These are phyloP conservation scores for Corythoichthys intestinalis DNA, from an alignment of 2,113 vertebrate genomes.

Conservation along the genomic window DNA sequence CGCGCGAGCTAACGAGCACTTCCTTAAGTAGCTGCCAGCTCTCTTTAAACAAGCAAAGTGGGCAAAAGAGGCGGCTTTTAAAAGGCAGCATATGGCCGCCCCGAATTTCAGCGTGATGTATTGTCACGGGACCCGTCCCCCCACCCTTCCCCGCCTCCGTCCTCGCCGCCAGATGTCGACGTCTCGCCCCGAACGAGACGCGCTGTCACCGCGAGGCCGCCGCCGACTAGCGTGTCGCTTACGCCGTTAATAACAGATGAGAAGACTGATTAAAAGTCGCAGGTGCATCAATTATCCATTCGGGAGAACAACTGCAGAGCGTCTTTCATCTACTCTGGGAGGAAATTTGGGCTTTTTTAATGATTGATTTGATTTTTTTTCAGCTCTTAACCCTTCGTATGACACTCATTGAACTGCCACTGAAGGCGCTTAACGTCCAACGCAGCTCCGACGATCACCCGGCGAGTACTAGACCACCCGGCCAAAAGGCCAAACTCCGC, in stretches of 20 bases:
- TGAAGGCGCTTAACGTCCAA: too few relatives aligned
- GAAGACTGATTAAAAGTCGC: slow-evolving; percentile 44
- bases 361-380: too few relatives aligned
- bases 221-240: slow-evolving; percentile 44
- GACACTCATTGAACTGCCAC: too few relatives aligned
- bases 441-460: too few relatives aligned
- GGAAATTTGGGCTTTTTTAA: neutral
- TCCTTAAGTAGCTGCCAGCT: slow-evolving; percentile 31
- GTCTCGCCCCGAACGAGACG: slow-evolving; percentile 44
- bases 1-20: slow-evolving; percentile 65
- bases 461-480: too few relatives aligned
- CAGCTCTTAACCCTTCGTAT: too few relatives aligned
- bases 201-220: slow-evolving; percentile 40
- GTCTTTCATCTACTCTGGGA: slow-evolving; percentile 28
- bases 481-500: too few relatives aligned
- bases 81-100: slow-evolving; percentile 63
- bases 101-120: slow-evolving; percentile 53
- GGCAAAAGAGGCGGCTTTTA: slow-evolving; percentile 53
- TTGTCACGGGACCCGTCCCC: slow-evolving; percentile 47
- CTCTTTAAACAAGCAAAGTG: slow-evolving; percentile 60
- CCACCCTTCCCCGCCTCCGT: slow-evolving; percentile 8
- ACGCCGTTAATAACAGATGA: slow-evolving; percentile 58
- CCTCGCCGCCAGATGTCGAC: slow-evolving; percentile 60
- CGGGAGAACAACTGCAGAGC: slow-evolving; percentile 25
- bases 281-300: slow-evolving; percentile 43